Evolutionary conservation across 1,140 invertebrate genomes (phyloP).

Genomic region (Leptinotarsa undecemlineata): DNA sequence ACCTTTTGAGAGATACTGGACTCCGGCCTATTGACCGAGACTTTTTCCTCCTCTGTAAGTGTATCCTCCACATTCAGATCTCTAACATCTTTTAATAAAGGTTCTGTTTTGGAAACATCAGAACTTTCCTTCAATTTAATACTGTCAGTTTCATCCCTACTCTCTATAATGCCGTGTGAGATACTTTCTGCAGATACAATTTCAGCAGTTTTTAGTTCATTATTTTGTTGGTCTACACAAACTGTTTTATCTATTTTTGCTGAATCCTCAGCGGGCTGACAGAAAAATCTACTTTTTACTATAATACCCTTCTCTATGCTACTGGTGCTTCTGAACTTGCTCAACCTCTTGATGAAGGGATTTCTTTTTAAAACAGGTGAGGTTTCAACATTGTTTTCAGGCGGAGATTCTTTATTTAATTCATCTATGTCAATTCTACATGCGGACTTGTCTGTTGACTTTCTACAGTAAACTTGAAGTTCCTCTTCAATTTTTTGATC

Average conservation of each 20-base stretch:
- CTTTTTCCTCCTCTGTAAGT: neutral
- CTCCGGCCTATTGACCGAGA: neutral
- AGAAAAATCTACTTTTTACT: conserved; percentile 42
- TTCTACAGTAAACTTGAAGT: conserved; percentile 4
- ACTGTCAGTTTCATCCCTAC: neutral
- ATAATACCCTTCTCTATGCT: conserved; percentile 20
- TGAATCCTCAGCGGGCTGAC: conserved; percentile 20
- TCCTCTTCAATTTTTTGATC: conserved; percentile 30
- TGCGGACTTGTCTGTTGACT: neutral
- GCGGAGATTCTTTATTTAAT: conserved; percentile 20
- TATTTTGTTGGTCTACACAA: too few species aligned
- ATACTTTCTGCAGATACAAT: too few species aligned
- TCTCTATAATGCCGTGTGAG: too few species aligned
- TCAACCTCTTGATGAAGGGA: conserved; percentile 43
- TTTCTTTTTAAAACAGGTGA: conserved; percentile 37
- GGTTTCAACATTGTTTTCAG: conserved; percentile 19
- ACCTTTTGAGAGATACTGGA: neutral
- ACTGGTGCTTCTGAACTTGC: conserved; percentile 43
- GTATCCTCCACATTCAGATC: neutral
- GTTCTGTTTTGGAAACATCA: too few species aligned
- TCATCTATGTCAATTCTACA: conserved; percentile 21
- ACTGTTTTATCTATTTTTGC: neutral
- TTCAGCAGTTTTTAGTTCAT: too few species aligned
- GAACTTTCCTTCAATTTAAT: neutral
- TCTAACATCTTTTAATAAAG: too few species aligned